These are phyloP conservation scores for Melieria picta DNA, from an alignment of 2,888 invertebrate genomes.

Conservation along the genomic window DNA sequence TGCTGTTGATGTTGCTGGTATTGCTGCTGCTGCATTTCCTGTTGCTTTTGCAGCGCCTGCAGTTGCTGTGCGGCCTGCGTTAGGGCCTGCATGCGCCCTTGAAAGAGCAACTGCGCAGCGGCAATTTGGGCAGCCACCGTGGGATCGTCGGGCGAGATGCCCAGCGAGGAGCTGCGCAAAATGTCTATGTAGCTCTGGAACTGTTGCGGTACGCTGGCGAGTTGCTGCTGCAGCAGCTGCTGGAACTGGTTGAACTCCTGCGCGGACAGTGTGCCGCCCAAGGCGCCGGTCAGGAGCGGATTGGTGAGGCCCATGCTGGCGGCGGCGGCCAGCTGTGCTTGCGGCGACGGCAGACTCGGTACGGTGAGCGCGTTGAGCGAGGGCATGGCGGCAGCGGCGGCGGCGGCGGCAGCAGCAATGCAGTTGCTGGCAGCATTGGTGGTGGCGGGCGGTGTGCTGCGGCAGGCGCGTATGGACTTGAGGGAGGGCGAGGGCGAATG, in stretches of 20 bases:
- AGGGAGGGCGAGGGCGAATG: conserved; percentile 54
- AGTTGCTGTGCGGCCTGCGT: conserved; percentile 87
- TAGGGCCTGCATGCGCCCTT: conserved; percentile 79
- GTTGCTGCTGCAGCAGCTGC: conserved; percentile 63
- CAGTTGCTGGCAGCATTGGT: conserved; percentile 35
- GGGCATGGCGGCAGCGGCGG: conserved; percentile 36
- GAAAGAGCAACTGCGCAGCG: conserved; percentile 78
- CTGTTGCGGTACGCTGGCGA: conserved; percentile 64
- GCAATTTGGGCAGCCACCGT: conserved; percentile 63
- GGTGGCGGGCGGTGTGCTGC: conserved; percentile 40
- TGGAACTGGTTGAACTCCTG: conserved; percentile 63
- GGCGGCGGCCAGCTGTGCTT: conserved; percentile 52
- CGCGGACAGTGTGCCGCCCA: conserved; percentile 45
- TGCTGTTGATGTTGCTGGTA: conserved; percentile 41
- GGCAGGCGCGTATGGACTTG: conserved; percentile 42
- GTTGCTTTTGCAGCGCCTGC: conserved; percentile 80
- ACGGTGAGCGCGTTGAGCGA: conserved; percentile 27
- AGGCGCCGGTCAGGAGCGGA: conserved; percentile 50
- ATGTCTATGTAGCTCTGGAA: conserved; percentile 64
- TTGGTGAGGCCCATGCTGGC: conserved; percentile 48
- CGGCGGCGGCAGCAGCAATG: conserved; percentile 44
- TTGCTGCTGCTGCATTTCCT: conserved; percentile 62
- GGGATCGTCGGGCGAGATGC: conserved; percentile 58
- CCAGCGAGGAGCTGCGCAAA: conserved; percentile 59
- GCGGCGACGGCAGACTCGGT: conserved; percentile 47